Evolutionary conservation across 2,888 invertebrate genomes (phyloP).

Genomic region (Kryphioiulus occultus): DNA sequence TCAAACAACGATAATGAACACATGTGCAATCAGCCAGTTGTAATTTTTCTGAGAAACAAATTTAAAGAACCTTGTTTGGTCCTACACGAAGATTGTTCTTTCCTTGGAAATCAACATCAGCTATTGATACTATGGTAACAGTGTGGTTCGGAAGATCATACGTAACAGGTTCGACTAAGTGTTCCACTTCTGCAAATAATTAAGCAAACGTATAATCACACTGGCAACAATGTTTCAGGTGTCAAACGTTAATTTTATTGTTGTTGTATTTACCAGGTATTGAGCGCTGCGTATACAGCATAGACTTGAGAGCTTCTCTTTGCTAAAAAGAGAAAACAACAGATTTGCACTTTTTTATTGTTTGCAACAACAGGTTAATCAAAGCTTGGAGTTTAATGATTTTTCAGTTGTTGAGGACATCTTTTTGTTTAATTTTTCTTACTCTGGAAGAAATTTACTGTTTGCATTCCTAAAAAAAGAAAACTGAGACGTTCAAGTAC

Average conservation of each 20-base stretch:
- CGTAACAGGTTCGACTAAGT: constrained; percentile 50
- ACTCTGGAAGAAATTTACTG: too few relatives aligned
- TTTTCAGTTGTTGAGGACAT: too few relatives aligned
- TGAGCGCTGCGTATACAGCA: background rate
- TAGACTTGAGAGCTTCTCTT: background rate
- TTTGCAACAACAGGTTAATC: background rate
- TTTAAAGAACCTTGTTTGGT: constrained; percentile 47
- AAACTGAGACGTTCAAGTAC: too few relatives aligned
- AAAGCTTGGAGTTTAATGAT: too few relatives aligned
- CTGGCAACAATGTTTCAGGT: background rate
- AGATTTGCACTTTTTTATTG: background rate
- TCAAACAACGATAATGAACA: too few relatives aligned
- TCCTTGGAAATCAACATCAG: constrained; percentile 52
- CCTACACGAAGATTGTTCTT: constrained; percentile 43
- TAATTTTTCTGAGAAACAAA: background rate
- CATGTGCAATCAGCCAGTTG: too few relatives aligned
- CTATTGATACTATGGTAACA: constrained; percentile 50
- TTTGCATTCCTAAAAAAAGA: too few relatives aligned
- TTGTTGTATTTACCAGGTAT: constrained; percentile 43
- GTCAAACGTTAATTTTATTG: background rate
- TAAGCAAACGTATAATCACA: background rate
- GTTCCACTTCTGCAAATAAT: constrained; percentile 50
- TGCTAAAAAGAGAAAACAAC: background rate
- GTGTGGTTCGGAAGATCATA: constrained; percentile 51
- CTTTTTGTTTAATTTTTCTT: too few relatives aligned